Percentiles rank a stretch among this genome's conserved stretches.
Evolutionary conservation across 2,113 vertebrate species (phyloP).

Genomic region (Coracopsis vasa): DNA sequence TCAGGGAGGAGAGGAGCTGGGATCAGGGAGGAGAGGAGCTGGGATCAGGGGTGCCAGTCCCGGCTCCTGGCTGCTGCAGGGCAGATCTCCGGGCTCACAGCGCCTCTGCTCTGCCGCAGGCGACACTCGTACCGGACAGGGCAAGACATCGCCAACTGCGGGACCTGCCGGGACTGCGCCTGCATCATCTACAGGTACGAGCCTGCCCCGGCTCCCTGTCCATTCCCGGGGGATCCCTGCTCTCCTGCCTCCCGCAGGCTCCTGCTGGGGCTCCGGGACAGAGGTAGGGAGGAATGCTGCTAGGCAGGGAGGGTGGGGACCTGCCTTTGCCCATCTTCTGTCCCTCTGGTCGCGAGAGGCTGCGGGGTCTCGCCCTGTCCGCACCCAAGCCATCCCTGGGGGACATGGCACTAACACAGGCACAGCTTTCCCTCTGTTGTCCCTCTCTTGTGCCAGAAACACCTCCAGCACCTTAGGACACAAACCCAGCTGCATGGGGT

Average conservation of each 20-base stretch:
- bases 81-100: not conserved
- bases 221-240: accelerated
- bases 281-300: accelerated
- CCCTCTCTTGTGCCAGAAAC: not conserved
- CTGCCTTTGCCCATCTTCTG: not conserved
- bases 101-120: conserved; percentile 64
- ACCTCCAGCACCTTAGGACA: not conserved
- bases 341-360: not conserved
- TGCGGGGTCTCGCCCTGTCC: not conserved
- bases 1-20: not conserved
- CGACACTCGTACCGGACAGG: conserved; percentile 84
- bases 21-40: not conserved
- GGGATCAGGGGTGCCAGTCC: not conserved
- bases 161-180: conserved; percentile 87
- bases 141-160: conserved; percentile 88
- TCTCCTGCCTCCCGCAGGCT: not conserved
- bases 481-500: not conserved
- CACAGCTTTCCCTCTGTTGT: not conserved
- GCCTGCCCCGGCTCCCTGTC: not conserved
- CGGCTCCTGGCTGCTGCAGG: not conserved
- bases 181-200: conserved; percentile 90
- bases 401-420: accelerated
- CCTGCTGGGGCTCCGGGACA: not conserved
- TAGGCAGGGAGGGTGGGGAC: not conserved
- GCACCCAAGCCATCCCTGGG: not conserved